Evolutionary conservation across 2,888 invertebrate species (phyloP), one percentile per base, ranked within the genome.

Genomic region (Teleiodes luculella): DNA sequence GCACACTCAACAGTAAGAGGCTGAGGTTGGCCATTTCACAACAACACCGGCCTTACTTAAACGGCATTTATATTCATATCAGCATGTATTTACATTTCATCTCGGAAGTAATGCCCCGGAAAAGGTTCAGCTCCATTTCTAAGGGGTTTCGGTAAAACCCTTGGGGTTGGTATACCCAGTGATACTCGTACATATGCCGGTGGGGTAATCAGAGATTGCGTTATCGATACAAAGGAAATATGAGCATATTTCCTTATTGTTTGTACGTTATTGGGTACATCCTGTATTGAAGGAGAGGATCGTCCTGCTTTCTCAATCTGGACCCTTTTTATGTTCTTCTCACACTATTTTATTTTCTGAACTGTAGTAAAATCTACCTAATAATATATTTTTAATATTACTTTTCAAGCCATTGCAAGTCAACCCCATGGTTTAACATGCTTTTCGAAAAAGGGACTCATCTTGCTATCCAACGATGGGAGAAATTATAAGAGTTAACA

Each of bases 61-160:
- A 80, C 68, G 67, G 69, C 85, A 86, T 88, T 88, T 88, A 84
- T 86, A 88, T 87, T 87, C 88, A 88, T 87, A 87, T 84, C 83
- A 80, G 80, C 80, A 67, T 73, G 79, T 86, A 86, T 88, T 87
- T 87, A 86, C 86, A 84, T 87, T 83, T 72, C 76, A 79, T 77
- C 78, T 84, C 78, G 70, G 62, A 75, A 77, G 77, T 78, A 80
- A 81, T 70, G 76, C 74, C 67, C 66, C 68, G 63, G 71, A 63
- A 68, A 66, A 74, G 78, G 74, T 78, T 74, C 47, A 56, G 58
- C 53, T 58, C 65, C 68, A 66, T 69, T 74, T 70, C 70, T 68
- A 67, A 70, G 64, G 74, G 72, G 14, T 53, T 53, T 45, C 30
- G 52, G 57, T 62, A 64, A 66, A 64, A 58, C 62, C 62, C 56